phyloP scores from a whole-genome alignment of 1,140 invertebrate genomes.

The Neoseiulus cucumeris region DNA sequence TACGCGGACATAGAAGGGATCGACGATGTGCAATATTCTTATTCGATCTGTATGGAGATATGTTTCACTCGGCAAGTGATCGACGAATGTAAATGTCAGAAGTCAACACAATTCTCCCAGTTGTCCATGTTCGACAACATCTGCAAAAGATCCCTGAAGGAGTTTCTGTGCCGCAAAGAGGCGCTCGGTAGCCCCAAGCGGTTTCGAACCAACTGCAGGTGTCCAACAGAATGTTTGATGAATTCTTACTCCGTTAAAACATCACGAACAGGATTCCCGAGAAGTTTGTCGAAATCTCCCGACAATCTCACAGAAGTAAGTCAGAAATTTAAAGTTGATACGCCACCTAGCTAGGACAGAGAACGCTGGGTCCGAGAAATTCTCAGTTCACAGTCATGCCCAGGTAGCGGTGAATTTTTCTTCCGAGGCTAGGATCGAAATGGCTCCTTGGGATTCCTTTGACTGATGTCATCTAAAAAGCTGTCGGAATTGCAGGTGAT shows the following conservation, averaged over 20 bases:
- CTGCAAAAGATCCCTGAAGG: not conserved
- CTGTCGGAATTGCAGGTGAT: not conserved
- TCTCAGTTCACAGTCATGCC: too few species aligned
- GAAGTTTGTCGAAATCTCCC: not conserved
- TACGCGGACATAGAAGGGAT: too few species aligned
- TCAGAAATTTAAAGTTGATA: too few species aligned
- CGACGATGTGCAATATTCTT: not conserved
- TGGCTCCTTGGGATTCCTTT: too few species aligned
- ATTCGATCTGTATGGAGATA: not conserved
- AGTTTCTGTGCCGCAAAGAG: not conserved
- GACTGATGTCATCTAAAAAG: not conserved
- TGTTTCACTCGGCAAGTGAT: not conserved
- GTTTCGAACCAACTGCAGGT: not conserved
- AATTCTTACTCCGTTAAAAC: not conserved
- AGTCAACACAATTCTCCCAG: not conserved
- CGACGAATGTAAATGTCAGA: not conserved
- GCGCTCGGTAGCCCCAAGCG: not conserved
- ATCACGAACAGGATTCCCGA: not conserved
- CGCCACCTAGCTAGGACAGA: too few species aligned
- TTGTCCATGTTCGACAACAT: not conserved
- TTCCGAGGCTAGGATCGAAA: too few species aligned
- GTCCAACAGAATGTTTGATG: not conserved
- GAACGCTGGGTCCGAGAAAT: too few species aligned
- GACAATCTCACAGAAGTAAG: too few species aligned
- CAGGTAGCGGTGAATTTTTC: too few species aligned